Conservation (phyloP, 2,797 vertebrate species). For the Myioborus miniatus region DNA sequence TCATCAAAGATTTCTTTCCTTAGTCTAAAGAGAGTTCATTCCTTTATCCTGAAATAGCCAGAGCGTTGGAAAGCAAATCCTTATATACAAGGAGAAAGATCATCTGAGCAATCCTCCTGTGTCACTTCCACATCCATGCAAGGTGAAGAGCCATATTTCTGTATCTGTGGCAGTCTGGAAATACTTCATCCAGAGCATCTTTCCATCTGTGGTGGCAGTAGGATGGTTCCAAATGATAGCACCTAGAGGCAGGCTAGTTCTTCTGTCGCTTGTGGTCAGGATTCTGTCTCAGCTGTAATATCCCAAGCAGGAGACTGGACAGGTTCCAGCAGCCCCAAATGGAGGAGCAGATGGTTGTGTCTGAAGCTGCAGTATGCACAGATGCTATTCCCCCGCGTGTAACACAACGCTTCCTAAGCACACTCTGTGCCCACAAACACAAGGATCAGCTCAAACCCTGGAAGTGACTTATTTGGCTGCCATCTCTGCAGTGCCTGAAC, state of each 20-base stretch:
- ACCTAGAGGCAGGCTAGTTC: neutral
- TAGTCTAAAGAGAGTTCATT: neutral
- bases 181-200: neutral
- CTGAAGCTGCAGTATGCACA: constrained; percentile 57
- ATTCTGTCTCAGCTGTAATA: constrained; percentile 20
- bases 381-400: constrained; percentile 33
- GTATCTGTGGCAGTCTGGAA: neutral
- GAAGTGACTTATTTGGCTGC: constrained; percentile 15
- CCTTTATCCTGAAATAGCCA: constrained; percentile 3
- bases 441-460: neutral
- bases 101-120: neutral
- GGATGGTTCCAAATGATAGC: neutral
- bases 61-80: neutral
- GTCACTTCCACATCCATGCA: neutral
- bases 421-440: constrained; percentile 43
- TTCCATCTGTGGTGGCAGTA: neutral
- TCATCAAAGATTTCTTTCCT: neutral
- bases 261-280: neutral
- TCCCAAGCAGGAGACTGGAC: neutral
- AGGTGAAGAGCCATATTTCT: neutral
- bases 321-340: constrained; percentile 49
- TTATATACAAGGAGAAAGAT: neutral
- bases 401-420: constrained; percentile 18
- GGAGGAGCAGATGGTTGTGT: constrained; percentile 65
- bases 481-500: neutral